A percentile compares a stretch with the other conserved stretches of the same genome.
Evolutionary conservation across 1,140 invertebrate species (phyloP).

Genomic region (Drosophila nigromelanica): DNA sequence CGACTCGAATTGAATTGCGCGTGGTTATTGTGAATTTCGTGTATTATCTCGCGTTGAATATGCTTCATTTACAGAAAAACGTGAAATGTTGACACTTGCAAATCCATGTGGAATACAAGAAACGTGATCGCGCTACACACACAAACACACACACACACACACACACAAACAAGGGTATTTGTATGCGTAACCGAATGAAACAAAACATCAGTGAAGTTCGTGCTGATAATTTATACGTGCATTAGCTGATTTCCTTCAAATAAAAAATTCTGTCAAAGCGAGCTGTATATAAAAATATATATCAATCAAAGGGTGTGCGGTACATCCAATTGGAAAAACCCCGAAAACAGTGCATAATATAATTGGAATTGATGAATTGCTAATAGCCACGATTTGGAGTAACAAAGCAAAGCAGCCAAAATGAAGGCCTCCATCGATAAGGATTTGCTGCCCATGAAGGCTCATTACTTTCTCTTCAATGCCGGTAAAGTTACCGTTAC

Average conservation of each 20-base stretch:
- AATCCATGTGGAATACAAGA: constrained; percentile 36
- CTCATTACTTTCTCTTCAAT: constrained; percentile 94
- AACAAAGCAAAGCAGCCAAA: constrained; percentile 22
- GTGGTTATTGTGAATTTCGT: constrained; percentile 1
- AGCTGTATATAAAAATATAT: neutral
- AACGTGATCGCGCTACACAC: constrained; percentile 57
- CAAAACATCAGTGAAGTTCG: constrained; percentile 16
- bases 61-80: constrained; percentile 14
- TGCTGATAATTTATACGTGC: constrained; percentile 35
- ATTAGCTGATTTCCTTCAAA: constrained; percentile 32
- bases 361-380: constrained; percentile 22
- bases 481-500: constrained; percentile 87
- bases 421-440: constrained; percentile 87
- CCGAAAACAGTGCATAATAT: neutral
- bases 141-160: constrained; percentile 11
- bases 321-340: neutral
- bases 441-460: constrained; percentile 92
- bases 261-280: too few species aligned
- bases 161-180: neutral
- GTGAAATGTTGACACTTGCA: constrained; percentile 19
- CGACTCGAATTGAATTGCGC: neutral
- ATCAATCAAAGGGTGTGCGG: neutral
- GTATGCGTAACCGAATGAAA: neutral
- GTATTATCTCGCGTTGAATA: constrained; percentile 13
- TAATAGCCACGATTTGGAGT: neutral